A percentile compares a stretch with the other conserved stretches of the same genome.
Evolutionary conservation across 2,888 invertebrate genomes (phyloP).

Genomic region (Bombyx huttoni): DNA sequence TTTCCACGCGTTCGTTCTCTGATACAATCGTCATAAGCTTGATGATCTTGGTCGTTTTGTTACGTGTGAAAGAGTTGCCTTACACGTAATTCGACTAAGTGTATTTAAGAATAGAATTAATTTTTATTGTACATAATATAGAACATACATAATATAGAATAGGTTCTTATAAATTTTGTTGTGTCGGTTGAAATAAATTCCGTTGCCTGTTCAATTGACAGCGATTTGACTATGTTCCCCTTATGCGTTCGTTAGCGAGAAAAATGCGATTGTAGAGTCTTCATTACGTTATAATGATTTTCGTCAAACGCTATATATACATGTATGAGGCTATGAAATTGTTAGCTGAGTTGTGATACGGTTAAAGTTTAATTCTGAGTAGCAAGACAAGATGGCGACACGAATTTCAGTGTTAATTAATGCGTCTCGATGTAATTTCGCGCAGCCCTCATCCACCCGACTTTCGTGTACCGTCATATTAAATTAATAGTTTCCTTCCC

Average conservation of each 20-base stretch:
- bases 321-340: not conserved
- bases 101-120: not conserved
- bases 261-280: no score
- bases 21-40: not conserved
- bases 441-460: constrained; percentile 6
- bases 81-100: not conserved
- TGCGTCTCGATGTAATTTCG: constrained; percentile 24
- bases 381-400: constrained; percentile 13
- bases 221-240: no score
- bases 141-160: no score
- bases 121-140: no score
- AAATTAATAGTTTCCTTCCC: constrained; percentile 25
- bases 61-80: not conserved
- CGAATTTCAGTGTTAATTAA: constrained; percentile 28
- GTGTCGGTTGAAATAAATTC: no score
- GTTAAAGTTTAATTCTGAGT: constrained; percentile 5
- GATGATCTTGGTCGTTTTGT: not conserved
- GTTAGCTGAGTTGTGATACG: not conserved
- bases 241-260: no score
- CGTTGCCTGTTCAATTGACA: no score
- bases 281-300: not conserved
- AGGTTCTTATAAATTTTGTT: no score
- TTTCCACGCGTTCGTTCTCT: not conserved
- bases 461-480: constrained; percentile 16
- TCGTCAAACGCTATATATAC: not conserved